Conservation (phyloP, 2,888 invertebrate species). For the Scaeva pyrastri region DNA sequence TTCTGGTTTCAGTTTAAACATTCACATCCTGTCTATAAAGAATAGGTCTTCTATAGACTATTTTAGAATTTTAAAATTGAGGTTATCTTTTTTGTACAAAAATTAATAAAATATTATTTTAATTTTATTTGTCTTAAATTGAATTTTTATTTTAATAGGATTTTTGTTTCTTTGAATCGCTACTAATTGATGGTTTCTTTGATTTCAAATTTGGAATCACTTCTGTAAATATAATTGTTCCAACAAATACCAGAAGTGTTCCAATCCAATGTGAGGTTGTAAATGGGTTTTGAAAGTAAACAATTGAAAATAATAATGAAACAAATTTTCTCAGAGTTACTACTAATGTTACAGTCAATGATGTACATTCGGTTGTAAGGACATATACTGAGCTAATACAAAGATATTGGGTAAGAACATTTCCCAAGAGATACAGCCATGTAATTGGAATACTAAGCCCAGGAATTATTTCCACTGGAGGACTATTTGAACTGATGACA, state of each 20-base stretch:
- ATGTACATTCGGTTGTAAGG: conserved; percentile 96
- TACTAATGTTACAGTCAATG: conserved; percentile 97
- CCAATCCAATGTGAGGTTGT: conserved; percentile 96
- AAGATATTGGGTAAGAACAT: conserved; percentile 95
- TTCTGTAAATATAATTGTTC: conserved; percentile 97
- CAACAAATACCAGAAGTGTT: conserved; percentile 94
- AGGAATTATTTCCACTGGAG: conserved; percentile 85
- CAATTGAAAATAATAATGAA: conserved; percentile 96
- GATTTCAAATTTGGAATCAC: conserved; percentile 85
- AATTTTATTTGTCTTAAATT: not conserved
- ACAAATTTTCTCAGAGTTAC: conserved; percentile 98
- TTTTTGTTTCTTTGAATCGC: conserved; percentile 39
- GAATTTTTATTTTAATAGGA: conserved; percentile 17
- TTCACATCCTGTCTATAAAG: too few species aligned
- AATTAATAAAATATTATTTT: not conserved
- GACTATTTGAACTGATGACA: conserved; percentile 88
- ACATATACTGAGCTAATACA: conserved; percentile 98
- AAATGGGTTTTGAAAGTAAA: conserved; percentile 97
- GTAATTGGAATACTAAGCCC: conserved; percentile 89
- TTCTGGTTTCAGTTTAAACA: too few species aligned
- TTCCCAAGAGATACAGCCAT: conserved; percentile 91
- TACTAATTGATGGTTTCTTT: not conserved
- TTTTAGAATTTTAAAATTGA: too few species aligned
- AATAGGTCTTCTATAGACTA: too few species aligned
- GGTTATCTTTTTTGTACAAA: too few species aligned